Evolutionary conservation across 2,888 invertebrate species (phyloP).

Genomic region (Tetramorium bicarinatum): DNA sequence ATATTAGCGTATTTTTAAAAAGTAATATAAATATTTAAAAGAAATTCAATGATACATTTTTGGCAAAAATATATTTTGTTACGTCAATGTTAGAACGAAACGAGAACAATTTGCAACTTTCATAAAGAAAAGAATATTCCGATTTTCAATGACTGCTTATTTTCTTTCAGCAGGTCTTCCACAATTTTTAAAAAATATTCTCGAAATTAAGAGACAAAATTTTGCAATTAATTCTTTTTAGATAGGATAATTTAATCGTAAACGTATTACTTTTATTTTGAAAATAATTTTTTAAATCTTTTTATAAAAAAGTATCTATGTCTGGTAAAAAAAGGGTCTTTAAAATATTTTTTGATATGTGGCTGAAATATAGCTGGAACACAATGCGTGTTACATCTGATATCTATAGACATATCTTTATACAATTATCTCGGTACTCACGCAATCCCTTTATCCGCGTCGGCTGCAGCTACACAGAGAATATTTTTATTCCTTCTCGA

Average conservation of each 20-base stretch:
- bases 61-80: slow-evolving; percentile 20
- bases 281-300: background rate
- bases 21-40: background rate
- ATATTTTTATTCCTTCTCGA: slow-evolving; percentile 1
- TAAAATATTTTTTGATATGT: background rate
- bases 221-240: background rate
- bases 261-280: background rate
- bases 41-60: background rate
- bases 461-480: background rate
- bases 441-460: background rate
- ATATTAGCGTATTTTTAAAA: background rate
- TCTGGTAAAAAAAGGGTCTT: background rate
- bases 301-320: background rate
- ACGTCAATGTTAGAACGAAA: background rate
- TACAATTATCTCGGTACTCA: background rate
- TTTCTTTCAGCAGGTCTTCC: background rate
- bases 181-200: background rate
- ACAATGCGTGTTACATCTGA: background rate
- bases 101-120: background rate
- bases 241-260: background rate
- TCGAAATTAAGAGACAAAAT: background rate
- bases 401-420: background rate
- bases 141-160: background rate
- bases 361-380: background rate
- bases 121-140: background rate